Conservation (phyloP, 1,140 invertebrate species). For the Galleria mellonella region DNA sequence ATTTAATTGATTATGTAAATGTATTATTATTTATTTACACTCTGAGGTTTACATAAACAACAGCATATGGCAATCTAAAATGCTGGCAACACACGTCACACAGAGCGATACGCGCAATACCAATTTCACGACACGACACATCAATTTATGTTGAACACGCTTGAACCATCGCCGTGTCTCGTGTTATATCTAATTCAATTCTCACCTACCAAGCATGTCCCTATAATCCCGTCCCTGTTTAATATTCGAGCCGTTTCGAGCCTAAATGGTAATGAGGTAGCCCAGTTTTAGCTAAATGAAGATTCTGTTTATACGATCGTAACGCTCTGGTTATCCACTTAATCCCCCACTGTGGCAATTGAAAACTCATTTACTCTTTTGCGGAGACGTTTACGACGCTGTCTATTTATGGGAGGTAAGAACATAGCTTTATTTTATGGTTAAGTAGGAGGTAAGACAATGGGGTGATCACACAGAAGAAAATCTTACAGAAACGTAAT, state of each 20-base stretch:
- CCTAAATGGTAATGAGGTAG: conserved; percentile 35
- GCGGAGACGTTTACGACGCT: conserved; percentile 34
- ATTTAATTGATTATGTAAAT: too few species aligned
- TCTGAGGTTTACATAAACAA: too few species aligned
- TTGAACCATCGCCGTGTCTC: not conserved
- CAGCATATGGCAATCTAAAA: too few species aligned
- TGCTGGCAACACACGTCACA: not conserved
- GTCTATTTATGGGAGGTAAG: conserved; percentile 32
- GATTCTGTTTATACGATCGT: conserved; percentile 41
- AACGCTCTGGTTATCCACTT: conserved; percentile 32
- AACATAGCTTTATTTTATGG: not conserved
- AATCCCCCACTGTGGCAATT: conserved; percentile 44
- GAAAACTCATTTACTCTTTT: conserved; percentile 46
- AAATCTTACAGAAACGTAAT: too few species aligned
- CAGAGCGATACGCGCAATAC: not conserved
- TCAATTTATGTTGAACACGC: conserved; percentile 8
- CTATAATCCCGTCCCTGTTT: conserved; percentile 25
- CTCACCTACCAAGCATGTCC: conserved; percentile 16
- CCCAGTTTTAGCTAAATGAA: conserved; percentile 38
- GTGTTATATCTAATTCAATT: conserved; percentile 28
- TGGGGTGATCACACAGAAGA: too few species aligned
- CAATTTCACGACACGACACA: conserved; percentile 5
- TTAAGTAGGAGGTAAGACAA: not conserved
- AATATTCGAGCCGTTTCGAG: conserved; percentile 28
- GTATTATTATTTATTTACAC: too few species aligned